phyloP scores from a whole-genome alignment of 2,888 invertebrate species.

The Esperia sulphurella region DNA sequence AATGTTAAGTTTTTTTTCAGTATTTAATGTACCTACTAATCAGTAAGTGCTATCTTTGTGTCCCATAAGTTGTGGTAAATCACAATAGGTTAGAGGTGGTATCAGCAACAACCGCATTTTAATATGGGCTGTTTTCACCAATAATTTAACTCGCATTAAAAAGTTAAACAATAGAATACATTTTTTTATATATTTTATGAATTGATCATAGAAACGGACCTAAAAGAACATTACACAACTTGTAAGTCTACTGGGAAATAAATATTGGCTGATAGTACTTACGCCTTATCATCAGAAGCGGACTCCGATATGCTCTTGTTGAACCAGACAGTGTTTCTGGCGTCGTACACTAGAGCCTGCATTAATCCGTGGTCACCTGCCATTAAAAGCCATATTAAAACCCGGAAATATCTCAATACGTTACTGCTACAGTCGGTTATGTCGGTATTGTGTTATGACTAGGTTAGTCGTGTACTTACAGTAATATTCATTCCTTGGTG shows the following conservation, averaged over 20 bases:
- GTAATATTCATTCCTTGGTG: conserved; percentile 70
- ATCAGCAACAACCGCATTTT: too few relatives aligned
- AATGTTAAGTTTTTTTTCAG: too few relatives aligned
- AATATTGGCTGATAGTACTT: conserved; percentile 34
- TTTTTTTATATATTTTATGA: too few relatives aligned
- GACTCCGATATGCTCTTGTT: conserved; percentile 86
- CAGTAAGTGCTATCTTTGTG: too few relatives aligned
- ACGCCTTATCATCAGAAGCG: conserved; percentile 83
- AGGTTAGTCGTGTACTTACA: conserved; percentile 58
- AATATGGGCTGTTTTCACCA: too few relatives aligned
- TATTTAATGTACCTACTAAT: too few relatives aligned
- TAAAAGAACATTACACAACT: not conserved
- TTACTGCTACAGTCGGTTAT: not conserved
- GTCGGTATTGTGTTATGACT: too few relatives aligned
- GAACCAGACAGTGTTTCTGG: conserved; percentile 92
- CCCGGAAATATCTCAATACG: not conserved
- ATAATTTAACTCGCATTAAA: too few relatives aligned
- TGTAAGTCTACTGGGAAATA: not conserved
- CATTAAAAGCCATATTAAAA: not conserved
- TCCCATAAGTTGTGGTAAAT: too few relatives aligned
- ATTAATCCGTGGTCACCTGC: conserved; percentile 91
- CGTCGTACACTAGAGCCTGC: conserved; percentile 92
- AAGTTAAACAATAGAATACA: too few relatives aligned
- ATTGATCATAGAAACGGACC: too few relatives aligned
- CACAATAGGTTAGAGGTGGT: too few relatives aligned